Evolutionary conservation across 2,888 invertebrate genomes (phyloP).

Genomic region (Apamea epomidion): DNA sequence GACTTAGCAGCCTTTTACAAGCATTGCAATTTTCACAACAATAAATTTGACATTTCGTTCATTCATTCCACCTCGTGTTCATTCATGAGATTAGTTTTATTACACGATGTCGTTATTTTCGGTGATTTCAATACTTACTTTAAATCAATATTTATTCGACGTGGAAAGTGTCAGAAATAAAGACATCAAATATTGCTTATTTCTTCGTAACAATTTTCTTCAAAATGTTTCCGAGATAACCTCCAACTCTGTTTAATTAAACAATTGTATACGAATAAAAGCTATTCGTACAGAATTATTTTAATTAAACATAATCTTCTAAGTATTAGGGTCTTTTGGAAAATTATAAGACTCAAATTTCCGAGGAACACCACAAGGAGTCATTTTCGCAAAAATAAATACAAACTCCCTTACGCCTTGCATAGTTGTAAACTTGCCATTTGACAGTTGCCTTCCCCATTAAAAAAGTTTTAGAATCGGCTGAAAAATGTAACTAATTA

Average conservation of each 20-base stretch:
- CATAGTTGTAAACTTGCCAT: neutral
- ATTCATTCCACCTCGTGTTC: neutral
- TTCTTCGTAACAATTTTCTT: neutral
- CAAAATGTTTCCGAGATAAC: neutral
- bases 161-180: neutral
- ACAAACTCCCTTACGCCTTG: neutral
- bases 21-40: no score
- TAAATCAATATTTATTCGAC: neutral
- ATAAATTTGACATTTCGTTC: neutral
- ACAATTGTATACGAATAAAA: no score
- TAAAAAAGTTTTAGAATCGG: constrained; percentile 28
- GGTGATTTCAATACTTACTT: neutral
- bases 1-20: no score
- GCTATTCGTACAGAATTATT: no score
- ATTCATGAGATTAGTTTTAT: neutral
- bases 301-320: no score
- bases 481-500: constrained; percentile 42
- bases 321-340: no score
- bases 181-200: neutral
- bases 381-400: neutral
- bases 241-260: neutral
- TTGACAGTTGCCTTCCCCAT: neutral
- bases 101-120: neutral
- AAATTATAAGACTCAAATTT: neutral
- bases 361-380: neutral